Evolutionary conservation across 1,140 invertebrate species (phyloP), one percentile per base, ranked within the genome.

Genomic region (Bombus sylvicola): DNA sequence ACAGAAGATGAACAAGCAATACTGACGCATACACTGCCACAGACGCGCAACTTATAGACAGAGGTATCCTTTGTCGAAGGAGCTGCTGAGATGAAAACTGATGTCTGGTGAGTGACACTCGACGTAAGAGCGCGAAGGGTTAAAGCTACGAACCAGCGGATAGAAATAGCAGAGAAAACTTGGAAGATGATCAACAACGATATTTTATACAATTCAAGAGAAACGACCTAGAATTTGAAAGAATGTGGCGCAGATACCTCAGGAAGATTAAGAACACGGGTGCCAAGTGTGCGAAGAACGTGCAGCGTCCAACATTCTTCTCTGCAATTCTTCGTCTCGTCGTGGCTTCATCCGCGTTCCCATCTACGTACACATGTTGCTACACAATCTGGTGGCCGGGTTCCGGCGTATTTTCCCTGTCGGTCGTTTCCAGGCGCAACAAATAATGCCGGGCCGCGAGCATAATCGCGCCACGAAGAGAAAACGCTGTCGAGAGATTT

Each of bases 401-500:
- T 66, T 68, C 31, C 77, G 43, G 13, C 47, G 47, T 71, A 69
- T 53, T 71, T 69, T 81, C 31, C 28, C 37, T 5, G 64, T 18
- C 22, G 43, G 28, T 22, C 79, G 68, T 81, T 43, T 13, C 39
- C 18, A 28, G 37, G 47, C 34, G 68, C 68, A 64, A 62, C n/a
- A 74, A 82, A 82, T 73, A 74, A 72, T 47, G 69, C 13, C 77
- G 0, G 22, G 1, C 13, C 43, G 43, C 39, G 15, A 31, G n/a
- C 66, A 71, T 43, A 71, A 71, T 81, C 78, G 15, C 0, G 41
- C n/a, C 43, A 43, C 37, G 41, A 41, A 57, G 57, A 12, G 69
- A 3, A 47, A 41, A 41, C 31, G 59, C 68, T 57, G 43, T 59
- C 59, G 39, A 77, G 72, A 75, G 43, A 76, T 83, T 69, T 83